Conservation (phyloP, 2,797 vertebrate species). For the Chaenodraco wilsoni region DNA sequence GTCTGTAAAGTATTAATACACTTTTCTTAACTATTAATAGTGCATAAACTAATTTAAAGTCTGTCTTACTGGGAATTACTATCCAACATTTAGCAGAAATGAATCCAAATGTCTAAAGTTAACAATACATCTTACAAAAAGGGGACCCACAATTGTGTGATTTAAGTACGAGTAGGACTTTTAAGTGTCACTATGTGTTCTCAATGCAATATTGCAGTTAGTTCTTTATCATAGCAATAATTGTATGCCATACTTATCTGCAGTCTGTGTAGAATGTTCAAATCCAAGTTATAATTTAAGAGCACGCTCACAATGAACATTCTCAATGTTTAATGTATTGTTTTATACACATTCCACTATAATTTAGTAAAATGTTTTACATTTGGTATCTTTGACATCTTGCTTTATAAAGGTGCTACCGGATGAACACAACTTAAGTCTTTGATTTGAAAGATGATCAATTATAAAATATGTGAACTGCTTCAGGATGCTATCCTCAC, state of each 20-base stretch:
- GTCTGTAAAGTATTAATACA: too few relatives aligned
- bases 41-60: too few relatives aligned
- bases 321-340: neutral
- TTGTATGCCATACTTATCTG: neutral
- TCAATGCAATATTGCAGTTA: neutral
- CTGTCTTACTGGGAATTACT: neutral
- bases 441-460: neutral
- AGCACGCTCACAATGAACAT: neutral
- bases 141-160: neutral
- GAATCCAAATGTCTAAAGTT: neutral
- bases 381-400: neutral
- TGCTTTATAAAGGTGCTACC: neutral
- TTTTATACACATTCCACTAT: neutral
- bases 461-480: slow-evolving; percentile 10
- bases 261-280: neutral
- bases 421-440: neutral
- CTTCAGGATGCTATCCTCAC: neutral
- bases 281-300: neutral
- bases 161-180: neutral
- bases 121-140: neutral
- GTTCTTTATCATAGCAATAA: neutral
- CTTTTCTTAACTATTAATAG: too few relatives aligned
- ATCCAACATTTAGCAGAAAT: neutral
- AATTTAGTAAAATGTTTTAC: neutral
- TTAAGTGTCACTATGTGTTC: neutral